phyloP scores from a whole-genome alignment of 1,140 invertebrate species.

The Anastrepha obliqua region DNA sequence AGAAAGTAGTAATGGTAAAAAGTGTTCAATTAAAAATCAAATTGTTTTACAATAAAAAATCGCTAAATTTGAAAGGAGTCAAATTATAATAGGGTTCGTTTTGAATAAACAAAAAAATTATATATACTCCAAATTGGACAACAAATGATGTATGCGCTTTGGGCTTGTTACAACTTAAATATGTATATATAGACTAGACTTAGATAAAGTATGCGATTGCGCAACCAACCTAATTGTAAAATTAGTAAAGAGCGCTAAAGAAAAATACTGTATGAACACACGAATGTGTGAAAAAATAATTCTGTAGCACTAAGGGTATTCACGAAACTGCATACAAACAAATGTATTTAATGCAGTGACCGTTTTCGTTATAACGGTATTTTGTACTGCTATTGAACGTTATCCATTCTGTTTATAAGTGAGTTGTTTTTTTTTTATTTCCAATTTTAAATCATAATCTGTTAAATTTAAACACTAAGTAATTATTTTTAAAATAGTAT shows the following conservation, averaged over 20 bases:
- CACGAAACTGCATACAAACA: background rate
- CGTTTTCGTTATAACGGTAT: too few species aligned
- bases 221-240: too few species aligned
- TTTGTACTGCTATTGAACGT: too few species aligned
- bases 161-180: background rate
- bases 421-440: too few species aligned
- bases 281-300: too few species aligned
- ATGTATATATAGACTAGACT: background rate
- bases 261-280: too few species aligned
- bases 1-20: slow-evolving; percentile 26
- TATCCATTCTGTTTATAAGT: too few species aligned
- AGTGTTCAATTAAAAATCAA: background rate
- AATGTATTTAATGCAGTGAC: too few species aligned
- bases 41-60: background rate
- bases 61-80: background rate
- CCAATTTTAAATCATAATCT: too few species aligned
- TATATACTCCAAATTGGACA: background rate
- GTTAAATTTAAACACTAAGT: too few species aligned
- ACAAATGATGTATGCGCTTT: background rate
- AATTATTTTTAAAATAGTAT: too few species aligned
- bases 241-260: too few species aligned
- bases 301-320: background rate
- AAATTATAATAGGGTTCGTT: background rate
- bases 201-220: background rate
- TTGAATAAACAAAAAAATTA: background rate